These are phyloP conservation scores for Pterostichus niger DNA, from an alignment of 2,888 invertebrate genomes.

Conservation along the genomic window DNA sequence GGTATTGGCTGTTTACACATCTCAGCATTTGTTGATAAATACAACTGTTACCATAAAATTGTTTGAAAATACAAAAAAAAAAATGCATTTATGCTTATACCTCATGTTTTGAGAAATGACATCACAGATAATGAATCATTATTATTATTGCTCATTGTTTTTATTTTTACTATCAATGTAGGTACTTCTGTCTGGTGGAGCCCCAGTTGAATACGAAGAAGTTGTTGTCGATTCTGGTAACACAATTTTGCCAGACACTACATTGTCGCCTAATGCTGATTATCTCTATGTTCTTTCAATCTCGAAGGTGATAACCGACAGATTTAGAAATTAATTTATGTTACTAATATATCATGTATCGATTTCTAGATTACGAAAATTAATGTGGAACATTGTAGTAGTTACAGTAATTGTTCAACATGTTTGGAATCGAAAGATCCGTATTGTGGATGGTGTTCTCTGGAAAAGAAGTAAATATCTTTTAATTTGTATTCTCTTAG, in stretches of 20 bases:
- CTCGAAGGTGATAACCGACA: constrained; percentile 80
- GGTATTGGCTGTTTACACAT: not conserved
- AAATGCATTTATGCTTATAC: constrained; percentile 23
- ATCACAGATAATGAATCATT: constrained; percentile 41
- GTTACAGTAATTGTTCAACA: constrained; percentile 91
- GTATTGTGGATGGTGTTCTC: constrained; percentile 97
- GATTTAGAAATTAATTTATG: constrained; percentile 58
- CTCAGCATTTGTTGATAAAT: not conserved
- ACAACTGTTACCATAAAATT: not conserved
- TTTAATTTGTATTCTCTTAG: constrained; percentile 14
- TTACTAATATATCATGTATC: constrained; percentile 60
- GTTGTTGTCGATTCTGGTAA: constrained; percentile 89
- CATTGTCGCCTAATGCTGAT: constrained; percentile 90
- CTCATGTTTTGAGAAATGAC: constrained; percentile 67
- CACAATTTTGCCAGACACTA: constrained; percentile 91
- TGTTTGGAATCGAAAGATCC: constrained; percentile 95
- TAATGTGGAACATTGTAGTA: constrained; percentile 92
- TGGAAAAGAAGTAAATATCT: constrained; percentile 86
- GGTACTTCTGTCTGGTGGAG: constrained; percentile 82
- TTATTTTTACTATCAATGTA: constrained; percentile 29
- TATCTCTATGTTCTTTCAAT: constrained; percentile 92
- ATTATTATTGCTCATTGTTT: constrained; percentile 38
- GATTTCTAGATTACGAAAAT: constrained; percentile 83
- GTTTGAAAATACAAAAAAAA: constrained; percentile 6
- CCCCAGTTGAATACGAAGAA: constrained; percentile 91